A percentile compares a stretch with the other conserved stretches of the same genome.
Conservation (phyloP, 2,113 vertebrate species). For the Alaudala cheleensis region DNA sequence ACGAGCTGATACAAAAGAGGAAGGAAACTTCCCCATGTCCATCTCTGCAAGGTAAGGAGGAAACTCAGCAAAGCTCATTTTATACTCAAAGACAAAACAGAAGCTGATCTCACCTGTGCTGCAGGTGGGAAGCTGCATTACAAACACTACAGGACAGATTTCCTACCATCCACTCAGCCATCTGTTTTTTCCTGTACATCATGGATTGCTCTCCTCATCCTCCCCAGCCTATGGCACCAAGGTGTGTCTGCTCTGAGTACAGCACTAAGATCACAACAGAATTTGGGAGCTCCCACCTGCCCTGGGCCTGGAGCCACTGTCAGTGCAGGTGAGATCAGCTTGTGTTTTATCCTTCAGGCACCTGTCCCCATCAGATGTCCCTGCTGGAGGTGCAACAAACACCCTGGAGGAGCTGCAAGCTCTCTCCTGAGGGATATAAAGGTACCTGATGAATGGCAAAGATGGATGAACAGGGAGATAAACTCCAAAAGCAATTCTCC, state of each 20-base stretch:
- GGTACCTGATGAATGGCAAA: not conserved
- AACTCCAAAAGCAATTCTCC: constrained; percentile 17
- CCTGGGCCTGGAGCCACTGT: not conserved
- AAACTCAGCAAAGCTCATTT: not conserved
- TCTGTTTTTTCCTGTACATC: not conserved
- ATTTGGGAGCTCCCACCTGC: not conserved
- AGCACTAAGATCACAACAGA: not conserved
- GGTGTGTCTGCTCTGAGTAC: too few relatives aligned
- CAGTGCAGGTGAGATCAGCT: not conserved
- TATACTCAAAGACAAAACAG: not conserved
- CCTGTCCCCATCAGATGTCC: rapidly evolving
- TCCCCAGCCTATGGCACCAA: not conserved
- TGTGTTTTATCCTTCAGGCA: not conserved
- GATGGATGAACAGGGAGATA: constrained; percentile 15
- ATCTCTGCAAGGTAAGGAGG: not conserved
- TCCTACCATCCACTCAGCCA: not conserved
- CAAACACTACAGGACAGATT: not conserved
- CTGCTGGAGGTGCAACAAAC: not conserved
- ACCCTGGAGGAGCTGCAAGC: not conserved
- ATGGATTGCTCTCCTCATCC: not conserved
- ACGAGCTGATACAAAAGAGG: not conserved
- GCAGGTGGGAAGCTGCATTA: not conserved
- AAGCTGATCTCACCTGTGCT: not conserved
- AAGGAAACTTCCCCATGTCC: rapidly evolving
- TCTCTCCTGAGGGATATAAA: not conserved